Percentiles rank a stretch among this genome's conserved stretches.
phyloP scores from a whole-genome alignment of 2,888 invertebrate genomes.

The Lomographa bimaculata region DNA sequence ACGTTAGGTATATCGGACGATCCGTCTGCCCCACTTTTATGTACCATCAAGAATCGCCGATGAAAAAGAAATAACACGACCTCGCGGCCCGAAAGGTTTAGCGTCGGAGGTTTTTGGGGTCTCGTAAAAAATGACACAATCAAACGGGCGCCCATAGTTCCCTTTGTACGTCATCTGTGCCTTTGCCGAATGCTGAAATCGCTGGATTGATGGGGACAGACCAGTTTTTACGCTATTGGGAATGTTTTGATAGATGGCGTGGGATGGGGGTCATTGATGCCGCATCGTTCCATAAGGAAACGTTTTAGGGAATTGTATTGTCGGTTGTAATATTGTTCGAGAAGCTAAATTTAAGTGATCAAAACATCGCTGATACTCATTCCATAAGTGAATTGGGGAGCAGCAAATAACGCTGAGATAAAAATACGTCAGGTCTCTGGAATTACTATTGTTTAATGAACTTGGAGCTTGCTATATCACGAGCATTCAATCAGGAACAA shows the following conservation, averaged over 20 bases:
- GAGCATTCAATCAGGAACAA: too few relatives aligned
- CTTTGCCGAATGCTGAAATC: conserved; percentile 19
- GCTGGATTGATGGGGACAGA: conserved; percentile 16
- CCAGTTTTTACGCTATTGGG: conserved; percentile 25
- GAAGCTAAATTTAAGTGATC: too few relatives aligned
- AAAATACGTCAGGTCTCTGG: too few relatives aligned
- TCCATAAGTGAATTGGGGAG: too few relatives aligned
- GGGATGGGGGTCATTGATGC: conserved; percentile 18
- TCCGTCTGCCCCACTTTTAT: conserved; percentile 20
- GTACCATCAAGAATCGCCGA: conserved; percentile 29
- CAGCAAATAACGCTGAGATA: too few relatives aligned
- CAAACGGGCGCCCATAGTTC: conserved; percentile 23
- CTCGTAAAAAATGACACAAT: conserved; percentile 35
- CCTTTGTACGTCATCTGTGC: conserved; percentile 32
- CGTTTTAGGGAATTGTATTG: conserved; percentile 9
- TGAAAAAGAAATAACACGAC: conserved; percentile 30
- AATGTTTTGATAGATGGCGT: conserved; percentile 30
- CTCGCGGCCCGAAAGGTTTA: conserved; percentile 25
- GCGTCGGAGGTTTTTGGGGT: conserved; percentile 23
- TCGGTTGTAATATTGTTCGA: conserved; percentile 5
- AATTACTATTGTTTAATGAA: too few relatives aligned
- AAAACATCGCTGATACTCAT: too few relatives aligned
- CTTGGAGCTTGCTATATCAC: too few relatives aligned
- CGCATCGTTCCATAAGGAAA: conserved; percentile 1
- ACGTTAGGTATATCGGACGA: conserved; percentile 7